phyloP scores from a whole-genome alignment of 2,888 invertebrate genomes.

The Choristoneura rosaceana region DNA sequence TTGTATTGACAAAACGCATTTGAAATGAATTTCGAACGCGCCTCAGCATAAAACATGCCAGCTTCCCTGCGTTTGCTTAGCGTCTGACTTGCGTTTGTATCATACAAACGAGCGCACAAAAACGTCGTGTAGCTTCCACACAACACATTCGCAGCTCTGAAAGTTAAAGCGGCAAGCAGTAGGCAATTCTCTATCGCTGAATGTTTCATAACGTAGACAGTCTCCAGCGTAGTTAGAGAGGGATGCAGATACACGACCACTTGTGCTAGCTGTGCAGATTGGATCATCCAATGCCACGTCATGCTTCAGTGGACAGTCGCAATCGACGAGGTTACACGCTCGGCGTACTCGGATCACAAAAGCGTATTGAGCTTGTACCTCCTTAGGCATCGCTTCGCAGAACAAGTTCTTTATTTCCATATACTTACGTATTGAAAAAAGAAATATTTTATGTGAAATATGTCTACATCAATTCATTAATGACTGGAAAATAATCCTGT shows the following conservation, averaged over 20 bases:
- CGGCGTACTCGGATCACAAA: neutral
- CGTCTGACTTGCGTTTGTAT: no score
- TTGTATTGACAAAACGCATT: no score
- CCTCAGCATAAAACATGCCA: no score
- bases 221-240: neutral
- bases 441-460: no score
- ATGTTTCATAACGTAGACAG: neutral
- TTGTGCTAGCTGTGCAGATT: neutral
- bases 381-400: neutral
- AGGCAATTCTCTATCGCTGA: neutral
- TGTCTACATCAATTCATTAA: no score
- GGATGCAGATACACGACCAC: neutral
- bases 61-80: no score
- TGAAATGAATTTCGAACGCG: no score
- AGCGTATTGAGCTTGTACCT: neutral
- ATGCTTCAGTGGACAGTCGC: constrained; percentile 1
- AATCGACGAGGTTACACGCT: constrained; percentile 7
- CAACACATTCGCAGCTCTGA: no score
- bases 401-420: neutral
- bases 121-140: no score
- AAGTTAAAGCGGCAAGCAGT: neutral
- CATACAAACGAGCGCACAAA: no score
- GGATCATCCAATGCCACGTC: constrained; percentile 3
- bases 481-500: no score
- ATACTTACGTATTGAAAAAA: no score